Conservation (phyloP, 1,140 invertebrate species). For the Apis florea region DNA sequence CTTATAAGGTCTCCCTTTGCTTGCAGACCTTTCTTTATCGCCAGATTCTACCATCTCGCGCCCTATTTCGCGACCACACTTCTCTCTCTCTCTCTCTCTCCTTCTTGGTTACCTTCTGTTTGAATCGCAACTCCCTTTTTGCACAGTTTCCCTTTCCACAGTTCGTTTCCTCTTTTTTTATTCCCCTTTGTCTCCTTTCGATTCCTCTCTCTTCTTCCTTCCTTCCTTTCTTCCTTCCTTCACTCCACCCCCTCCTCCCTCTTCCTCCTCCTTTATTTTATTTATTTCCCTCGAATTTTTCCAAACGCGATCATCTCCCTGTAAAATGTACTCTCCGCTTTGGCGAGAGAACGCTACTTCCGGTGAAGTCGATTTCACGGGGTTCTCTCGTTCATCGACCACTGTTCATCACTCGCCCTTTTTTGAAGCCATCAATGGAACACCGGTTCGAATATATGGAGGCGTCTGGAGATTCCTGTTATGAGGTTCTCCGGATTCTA, state of each 20-base stretch:
- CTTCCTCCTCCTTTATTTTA: fast-evolving
- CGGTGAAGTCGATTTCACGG: neutral
- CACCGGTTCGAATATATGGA: neutral
- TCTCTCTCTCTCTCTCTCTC: too few relatives aligned
- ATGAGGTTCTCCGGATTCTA: neutral
- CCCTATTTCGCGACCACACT: neutral
- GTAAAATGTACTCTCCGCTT: neutral
- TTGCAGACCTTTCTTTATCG: constrained; percentile 7
- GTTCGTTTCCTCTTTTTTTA: neutral
- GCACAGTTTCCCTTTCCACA: neutral
- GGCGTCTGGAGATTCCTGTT: neutral
- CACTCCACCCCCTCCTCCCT: neutral
- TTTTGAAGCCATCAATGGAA: neutral
- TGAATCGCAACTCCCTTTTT: neutral
- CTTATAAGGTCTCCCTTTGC: constrained; percentile 2
- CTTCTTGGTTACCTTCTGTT: neutral
- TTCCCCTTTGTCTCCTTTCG: too few relatives aligned
- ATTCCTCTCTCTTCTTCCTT: neutral
- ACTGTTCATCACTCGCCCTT: too few relatives aligned
- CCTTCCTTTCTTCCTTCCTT: too few relatives aligned
- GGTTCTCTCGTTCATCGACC: neutral
- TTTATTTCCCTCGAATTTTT: too few relatives aligned
- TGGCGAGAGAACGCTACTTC: neutral
- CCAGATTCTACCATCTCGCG: neutral
- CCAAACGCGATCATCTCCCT: neutral